Evolutionary conservation across 2,797 vertebrate species (phyloP).

Genomic region (Pipistrellus nathusii): DNA sequence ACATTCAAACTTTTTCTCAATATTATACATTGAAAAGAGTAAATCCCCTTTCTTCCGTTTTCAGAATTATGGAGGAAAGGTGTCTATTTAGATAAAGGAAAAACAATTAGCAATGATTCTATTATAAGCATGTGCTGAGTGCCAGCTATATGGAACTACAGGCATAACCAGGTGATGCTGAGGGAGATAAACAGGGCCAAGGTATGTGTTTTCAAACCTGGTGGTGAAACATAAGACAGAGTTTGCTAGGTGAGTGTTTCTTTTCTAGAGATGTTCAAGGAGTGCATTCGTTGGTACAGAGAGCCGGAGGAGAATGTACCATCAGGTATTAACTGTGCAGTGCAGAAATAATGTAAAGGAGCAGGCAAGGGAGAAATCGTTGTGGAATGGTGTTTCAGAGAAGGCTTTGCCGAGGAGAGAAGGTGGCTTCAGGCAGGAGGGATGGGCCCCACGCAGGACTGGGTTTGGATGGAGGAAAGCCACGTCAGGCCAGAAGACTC

Average conservation of each 20-base stretch:
- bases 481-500: background rate
- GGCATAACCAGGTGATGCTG: background rate
- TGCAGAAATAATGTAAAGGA: background rate
- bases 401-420: background rate
- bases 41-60: background rate
- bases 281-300: slow-evolving; percentile 49
- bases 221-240: background rate
- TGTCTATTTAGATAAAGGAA: background rate
- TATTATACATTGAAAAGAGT: background rate
- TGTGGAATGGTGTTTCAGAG: background rate
- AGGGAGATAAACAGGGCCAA: background rate
- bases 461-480: background rate
- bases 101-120: background rate
- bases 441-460: fast-evolving
- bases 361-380: background rate
- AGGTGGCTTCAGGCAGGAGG: background rate
- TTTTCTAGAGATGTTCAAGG: slow-evolving; percentile 65
- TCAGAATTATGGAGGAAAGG: background rate
- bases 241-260: slow-evolving; percentile 52
- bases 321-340: slow-evolving; percentile 60
- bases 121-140: background rate
- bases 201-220: background rate
- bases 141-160: background rate
- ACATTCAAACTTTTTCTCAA: background rate
- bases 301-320: slow-evolving; percentile 56